Evolutionary conservation across 2,113 vertebrate genomes (phyloP).

Genomic region (Corythoichthys intestinalis): DNA sequence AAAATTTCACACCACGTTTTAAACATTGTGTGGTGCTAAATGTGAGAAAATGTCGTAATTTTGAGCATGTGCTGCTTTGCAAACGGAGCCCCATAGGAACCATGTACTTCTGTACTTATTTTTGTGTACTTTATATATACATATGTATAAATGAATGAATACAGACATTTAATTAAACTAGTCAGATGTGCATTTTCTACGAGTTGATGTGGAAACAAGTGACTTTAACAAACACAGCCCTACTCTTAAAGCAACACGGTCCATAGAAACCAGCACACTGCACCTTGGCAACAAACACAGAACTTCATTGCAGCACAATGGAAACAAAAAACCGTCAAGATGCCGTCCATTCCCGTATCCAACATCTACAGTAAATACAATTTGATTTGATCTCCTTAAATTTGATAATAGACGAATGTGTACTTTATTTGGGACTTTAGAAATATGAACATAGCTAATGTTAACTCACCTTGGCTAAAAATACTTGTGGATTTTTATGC

Average conservation of each 20-base stretch:
- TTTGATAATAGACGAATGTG: neutral
- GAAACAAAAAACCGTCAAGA: slow-evolving; percentile 7
- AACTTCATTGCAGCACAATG: neutral
- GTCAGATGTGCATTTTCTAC: neutral
- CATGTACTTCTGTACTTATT: too few relatives aligned
- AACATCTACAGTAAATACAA: slow-evolving; percentile 42
- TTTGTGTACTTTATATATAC: too few relatives aligned
- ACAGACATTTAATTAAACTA: neutral
- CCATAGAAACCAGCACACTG: slow-evolving; percentile 38
- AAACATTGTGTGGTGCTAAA: too few relatives aligned
- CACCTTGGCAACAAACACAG: slow-evolving; percentile 50
- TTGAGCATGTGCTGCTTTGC: too few relatives aligned
- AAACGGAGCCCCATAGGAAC: too few relatives aligned
- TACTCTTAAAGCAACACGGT: neutral
- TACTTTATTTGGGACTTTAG: neutral
- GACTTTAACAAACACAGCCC: neutral
- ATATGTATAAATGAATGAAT: neutral
- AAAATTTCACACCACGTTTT: too few relatives aligned
- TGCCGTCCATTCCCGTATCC: slow-evolving; percentile 8
- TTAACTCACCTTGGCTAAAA: neutral
- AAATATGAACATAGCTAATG: neutral
- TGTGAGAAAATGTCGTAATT: too few relatives aligned
- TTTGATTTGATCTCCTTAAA: too few relatives aligned
- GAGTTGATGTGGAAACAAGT: neutral
- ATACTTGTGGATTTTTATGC: too few relatives aligned